Evolutionary conservation across 2,888 invertebrate genomes (phyloP).

Genomic region (Invenusta paracnida): DNA sequence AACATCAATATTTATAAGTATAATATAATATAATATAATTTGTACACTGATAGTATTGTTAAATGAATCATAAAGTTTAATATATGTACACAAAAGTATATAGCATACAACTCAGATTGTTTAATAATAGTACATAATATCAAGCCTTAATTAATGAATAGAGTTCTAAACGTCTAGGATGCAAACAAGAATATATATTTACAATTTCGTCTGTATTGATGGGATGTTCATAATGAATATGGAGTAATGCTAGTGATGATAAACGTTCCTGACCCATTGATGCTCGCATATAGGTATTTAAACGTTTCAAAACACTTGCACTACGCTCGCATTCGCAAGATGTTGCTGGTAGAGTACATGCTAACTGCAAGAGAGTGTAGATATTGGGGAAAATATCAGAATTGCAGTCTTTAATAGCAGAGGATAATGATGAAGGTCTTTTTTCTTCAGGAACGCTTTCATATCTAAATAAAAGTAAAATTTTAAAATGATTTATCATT

Average conservation of each 20-base stretch:
- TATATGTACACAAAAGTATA: background rate
- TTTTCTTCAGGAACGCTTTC: background rate
- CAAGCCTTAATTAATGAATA: background rate
- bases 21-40: background rate
- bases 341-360: background rate
- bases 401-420: background rate
- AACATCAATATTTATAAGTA: background rate
- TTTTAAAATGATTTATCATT: background rate
- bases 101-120: no score
- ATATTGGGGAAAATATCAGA: background rate
- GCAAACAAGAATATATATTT: background rate
- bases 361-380: background rate
- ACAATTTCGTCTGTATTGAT: background rate
- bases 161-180: background rate
- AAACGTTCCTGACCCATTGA: background rate
- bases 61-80: background rate
- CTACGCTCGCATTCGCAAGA: background rate
- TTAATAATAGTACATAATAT: background rate
- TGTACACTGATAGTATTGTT: background rate
- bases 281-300: background rate
- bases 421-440: background rate
- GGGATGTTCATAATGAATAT: background rate
- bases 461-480: background rate
- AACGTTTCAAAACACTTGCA: background rate
- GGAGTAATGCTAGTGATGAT: background rate